Evolutionary conservation across 2,113 vertebrate species (phyloP).

Genomic region (Embiotoca jacksoni): DNA sequence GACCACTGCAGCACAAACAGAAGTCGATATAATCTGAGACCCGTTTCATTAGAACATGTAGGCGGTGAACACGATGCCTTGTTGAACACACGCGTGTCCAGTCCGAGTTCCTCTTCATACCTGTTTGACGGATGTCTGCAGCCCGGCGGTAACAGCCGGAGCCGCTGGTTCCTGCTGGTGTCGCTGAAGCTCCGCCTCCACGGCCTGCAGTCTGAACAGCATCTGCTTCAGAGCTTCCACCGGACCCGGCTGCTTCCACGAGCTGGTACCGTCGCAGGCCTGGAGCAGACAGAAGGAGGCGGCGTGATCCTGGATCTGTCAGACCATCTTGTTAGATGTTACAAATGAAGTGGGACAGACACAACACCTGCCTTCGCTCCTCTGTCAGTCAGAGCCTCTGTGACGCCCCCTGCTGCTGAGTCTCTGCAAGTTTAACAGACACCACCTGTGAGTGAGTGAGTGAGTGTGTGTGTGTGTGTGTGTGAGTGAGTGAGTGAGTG

Average conservation of each 20-base stretch:
- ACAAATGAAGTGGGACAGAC: background rate
- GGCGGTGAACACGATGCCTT: too few relatives aligned
- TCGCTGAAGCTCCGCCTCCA: conserved; percentile 67
- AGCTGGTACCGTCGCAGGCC: background rate
- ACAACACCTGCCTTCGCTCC: conserved; percentile 39
- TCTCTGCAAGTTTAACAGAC: conserved; percentile 48
- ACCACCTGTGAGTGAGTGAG: too few relatives aligned
- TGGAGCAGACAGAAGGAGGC: too few relatives aligned
- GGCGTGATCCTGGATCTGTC: background rate
- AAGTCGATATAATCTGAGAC: background rate
- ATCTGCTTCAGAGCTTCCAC: conserved; percentile 77
- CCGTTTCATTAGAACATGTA: too few relatives aligned
- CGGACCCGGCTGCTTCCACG: conserved; percentile 63
- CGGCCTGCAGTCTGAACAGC: conserved; percentile 73
- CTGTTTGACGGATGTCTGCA: conserved; percentile 13
- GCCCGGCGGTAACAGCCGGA: background rate
- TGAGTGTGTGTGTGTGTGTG: too few relatives aligned
- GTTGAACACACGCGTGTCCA: too few relatives aligned
- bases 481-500: too few relatives aligned
- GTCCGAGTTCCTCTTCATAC: background rate
- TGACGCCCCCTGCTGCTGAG: background rate
- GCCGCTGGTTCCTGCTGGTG: background rate
- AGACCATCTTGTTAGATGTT: too few relatives aligned
- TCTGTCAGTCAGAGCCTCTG: background rate
- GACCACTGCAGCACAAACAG: conserved; percentile 52